Base-by-base conservation (phyloP, 2,113 vertebrate genomes). In the Ptilorrhoa leucosticta region DNA sequence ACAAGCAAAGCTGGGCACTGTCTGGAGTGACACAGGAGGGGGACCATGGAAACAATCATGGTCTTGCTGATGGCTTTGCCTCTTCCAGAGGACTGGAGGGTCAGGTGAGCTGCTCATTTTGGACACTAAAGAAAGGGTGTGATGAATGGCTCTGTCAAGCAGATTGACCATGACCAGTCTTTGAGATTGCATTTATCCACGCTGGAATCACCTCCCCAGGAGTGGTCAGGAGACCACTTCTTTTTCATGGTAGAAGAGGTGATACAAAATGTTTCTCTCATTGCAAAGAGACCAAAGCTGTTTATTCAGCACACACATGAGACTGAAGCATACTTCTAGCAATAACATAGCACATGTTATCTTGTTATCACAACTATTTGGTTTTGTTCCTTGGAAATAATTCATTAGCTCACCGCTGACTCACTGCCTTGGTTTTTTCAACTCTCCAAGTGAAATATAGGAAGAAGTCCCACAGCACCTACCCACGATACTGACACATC, bases 321-420 rank as follows among this genome's bases (percentile, higher is more conserved):
- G 82, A 73, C 21, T 61, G 45, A 87, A 92, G 26, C 15, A 91
- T 18, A 57, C 45, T 92, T 89, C 88, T 72, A 90, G 84, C 65
- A 93, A 64, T 60, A 92, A 69, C 51, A 35, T 2, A 75, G 65
- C 22, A 33, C 9, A 33, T 69, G 50, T 83, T 89, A 87, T 81
- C 88, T 94, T 83, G 63, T 51, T 88, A 76, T 94, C 73, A 54
- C n/a, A 87, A 54, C 63, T 57, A 68, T 71, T 85, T 81, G 16
- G 37, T 65, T 95, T 93, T 88, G 53, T 88, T 94, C 83, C 90
- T 96, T 91, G 82, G 63, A 94, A 78, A 60, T 64, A 87, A 94
- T 72, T 80, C 42, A 68, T 81, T 93, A 91, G 70, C 47, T 96
- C 35, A 48, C 37, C 64, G 40, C 44, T 28, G 70, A 85, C 58